Evolutionary conservation across 2,888 invertebrate genomes (phyloP).

Genomic region (Limnephilus lunatus): DNA sequence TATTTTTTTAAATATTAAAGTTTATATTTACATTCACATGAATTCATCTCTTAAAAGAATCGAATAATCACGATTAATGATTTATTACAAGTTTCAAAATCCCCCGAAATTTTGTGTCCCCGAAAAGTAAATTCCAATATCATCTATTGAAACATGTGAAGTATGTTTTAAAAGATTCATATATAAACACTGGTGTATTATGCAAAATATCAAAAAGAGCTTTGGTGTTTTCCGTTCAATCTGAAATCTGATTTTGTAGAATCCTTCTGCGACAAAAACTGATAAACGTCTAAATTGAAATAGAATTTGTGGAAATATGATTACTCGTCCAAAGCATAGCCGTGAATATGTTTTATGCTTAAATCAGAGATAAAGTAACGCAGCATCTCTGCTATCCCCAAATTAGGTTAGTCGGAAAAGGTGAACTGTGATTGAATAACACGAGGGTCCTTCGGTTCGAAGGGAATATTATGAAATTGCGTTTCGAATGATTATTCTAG

Average conservation of each 20-base stretch:
- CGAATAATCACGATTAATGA: too few species aligned
- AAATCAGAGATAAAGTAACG: not conserved
- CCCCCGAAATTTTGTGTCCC: too few species aligned
- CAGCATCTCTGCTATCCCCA: not conserved
- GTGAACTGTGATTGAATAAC: slow-evolving; percentile 9
- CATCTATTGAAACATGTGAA: too few species aligned
- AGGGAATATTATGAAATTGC: not conserved
- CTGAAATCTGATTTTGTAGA: not conserved
- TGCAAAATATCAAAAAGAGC: not conserved
- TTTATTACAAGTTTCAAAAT: too few species aligned
- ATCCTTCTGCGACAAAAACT: not conserved
- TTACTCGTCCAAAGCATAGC: not conserved
- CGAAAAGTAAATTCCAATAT: too few species aligned
- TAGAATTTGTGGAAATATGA: not conserved
- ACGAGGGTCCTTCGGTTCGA: not conserved
- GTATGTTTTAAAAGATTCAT: too few species aligned
- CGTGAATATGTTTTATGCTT: not conserved
- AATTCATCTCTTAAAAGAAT: too few species aligned
- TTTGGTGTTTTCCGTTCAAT: not conserved
- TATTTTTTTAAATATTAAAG: too few species aligned
- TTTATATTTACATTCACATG: too few species aligned
- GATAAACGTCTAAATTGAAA: not conserved
- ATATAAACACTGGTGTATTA: too few species aligned
- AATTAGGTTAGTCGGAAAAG: slow-evolving; percentile 4
- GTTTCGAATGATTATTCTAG: not conserved